Base-by-base conservation (phyloP, 2,888 invertebrate species). In the Monoplex corrugatus region DNA sequence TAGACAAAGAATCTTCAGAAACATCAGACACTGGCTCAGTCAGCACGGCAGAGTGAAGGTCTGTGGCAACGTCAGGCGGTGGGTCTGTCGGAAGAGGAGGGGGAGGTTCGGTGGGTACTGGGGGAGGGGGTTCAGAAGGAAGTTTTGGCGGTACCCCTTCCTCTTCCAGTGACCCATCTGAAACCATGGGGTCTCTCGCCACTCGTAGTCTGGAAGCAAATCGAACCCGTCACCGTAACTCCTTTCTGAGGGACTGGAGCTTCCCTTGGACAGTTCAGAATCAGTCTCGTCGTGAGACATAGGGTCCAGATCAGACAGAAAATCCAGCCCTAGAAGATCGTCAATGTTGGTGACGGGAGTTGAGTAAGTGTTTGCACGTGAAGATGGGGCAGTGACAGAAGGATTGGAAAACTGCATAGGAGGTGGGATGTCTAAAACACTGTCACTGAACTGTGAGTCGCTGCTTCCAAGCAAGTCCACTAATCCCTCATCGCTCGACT, bases 321-420 rank as follows among this genome's bases (percentile, higher is more conserved):
- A 68, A 87, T 88, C 72, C 78, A 89, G 32, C 68, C 91, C 87
- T 35, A 93, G 87, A 19, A 94, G 90, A 89, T 94, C 94, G 90
- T 94, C 94, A 90, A 94, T 93, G 86, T 93, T 93, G 63, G 94
- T 93, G 13, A 92, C 92, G 32, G 43, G 78, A 28, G 32, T n/a
- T 28, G 45, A 63, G 0, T n/a, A 68, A 16, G 35, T n/a, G 43
- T 35, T 40, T 43, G 40, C 3, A 43, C 28, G 3, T 28, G 43
- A 28, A 0, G 38, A 2, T 16, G 78, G 16, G 28, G 28, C 28
- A 32, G 72, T 28, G 43, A 16, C 32, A 45, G 23, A 45, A 32
- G 45, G 44, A 38, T 94, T 93, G 1, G 94, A 93, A 89, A 94
- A 94, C 89, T 94, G 93, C 32, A 89, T 88, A 6, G 94, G 94